Base-by-base conservation (phyloP, 2,888 invertebrate genomes). In the Ectemnius cavifrons region DNA sequence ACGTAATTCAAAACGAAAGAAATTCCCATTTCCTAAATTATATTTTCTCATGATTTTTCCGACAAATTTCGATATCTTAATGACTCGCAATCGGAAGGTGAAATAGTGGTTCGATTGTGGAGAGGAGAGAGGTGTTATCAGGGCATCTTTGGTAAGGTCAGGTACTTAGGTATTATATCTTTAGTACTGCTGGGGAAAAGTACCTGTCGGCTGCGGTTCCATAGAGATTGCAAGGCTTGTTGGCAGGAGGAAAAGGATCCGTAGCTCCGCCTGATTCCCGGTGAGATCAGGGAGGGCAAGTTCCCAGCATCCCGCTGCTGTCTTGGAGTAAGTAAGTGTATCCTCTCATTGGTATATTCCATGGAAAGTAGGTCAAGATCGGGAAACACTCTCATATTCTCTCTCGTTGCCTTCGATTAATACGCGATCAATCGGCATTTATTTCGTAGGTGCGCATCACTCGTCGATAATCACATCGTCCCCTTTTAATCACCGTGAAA, bases 191-290 rank as follows among this genome's bases (percentile, higher is more conserved):
- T 37, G 8, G 11, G 37, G 5, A 37, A 37, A 11, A 11, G 62
- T 89, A 90, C 90, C 90, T 89, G 87, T 75, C 81, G 87, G 69
- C 85, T 88, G 69, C 85, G 82, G 70, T 83, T 88, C 90, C 90
- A 90, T 59, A 90, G 75, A 4, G 87, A 85, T 47, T 84, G 87
- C 45, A 89, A 79, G 45, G 78, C 82, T 69, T 87, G 85, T 59
- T 86, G 89, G 76, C 85, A 87, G n/a, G 84, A 84, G 14, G 81
- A 84, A 73, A 89, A 73, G 2, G 89, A 88, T 13, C 90, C 90
- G 70, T 90, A 90, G 18, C 85, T 83, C 71, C 75, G 84, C 27
- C 70, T 75, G 28, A 78, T 60, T 49, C 72, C 73, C 46, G 68
- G 79, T 5, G 69, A 45, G 2, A 80, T 79, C 62, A 87, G 70